Percentiles rank a stretch among this genome's conserved stretches.
Conservation (phyloP, 2,888 invertebrate genomes). For the Drosophila aldrichi region DNA sequence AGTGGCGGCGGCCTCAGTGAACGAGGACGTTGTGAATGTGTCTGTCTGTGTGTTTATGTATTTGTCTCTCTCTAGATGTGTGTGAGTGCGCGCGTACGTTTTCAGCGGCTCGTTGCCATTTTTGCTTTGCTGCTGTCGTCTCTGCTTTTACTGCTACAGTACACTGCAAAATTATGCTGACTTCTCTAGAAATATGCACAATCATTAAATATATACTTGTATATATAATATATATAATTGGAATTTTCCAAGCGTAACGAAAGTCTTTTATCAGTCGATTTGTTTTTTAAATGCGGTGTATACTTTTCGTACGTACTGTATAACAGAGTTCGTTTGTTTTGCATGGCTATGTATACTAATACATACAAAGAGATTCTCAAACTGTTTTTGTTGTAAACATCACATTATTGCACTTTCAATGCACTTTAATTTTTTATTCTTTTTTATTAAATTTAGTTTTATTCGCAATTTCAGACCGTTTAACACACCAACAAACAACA, state of each 20-base stretch:
- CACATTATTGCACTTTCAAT: slow-evolving; percentile 32
- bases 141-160: slow-evolving; percentile 38
- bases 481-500: slow-evolving; percentile 49
- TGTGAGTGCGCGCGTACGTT: slow-evolving; percentile 51
- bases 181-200: slow-evolving; percentile 25
- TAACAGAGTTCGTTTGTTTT: slow-evolving; percentile 29
- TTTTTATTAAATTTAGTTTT: slow-evolving; percentile 15
- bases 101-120: slow-evolving; percentile 57
- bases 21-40: slow-evolving; percentile 68
- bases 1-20: slow-evolving; percentile 55
- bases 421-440: slow-evolving; percentile 14
- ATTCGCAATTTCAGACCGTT: slow-evolving; percentile 28
- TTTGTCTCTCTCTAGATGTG: background rate
- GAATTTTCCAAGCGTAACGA: slow-evolving; percentile 13
- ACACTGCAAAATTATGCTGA: slow-evolving; percentile 33
- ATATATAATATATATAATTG: background rate
- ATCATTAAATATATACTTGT: slow-evolving; percentile 8
- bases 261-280: background rate
- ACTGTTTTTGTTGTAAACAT: slow-evolving; percentile 37
- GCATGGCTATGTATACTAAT: slow-evolving; percentile 20
- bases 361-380: slow-evolving; percentile 11
- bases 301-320: slow-evolving; percentile 46
- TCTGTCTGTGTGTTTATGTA: slow-evolving; percentile 21
- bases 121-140: slow-evolving; percentile 44
- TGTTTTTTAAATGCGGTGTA: slow-evolving; percentile 10